A percentile compares a stretch with the other conserved stretches of the same genome.
These are phyloP conservation scores for Pinna nobilis DNA, from an alignment of 1,140 invertebrate genomes.

Conservation along the genomic window DNA sequence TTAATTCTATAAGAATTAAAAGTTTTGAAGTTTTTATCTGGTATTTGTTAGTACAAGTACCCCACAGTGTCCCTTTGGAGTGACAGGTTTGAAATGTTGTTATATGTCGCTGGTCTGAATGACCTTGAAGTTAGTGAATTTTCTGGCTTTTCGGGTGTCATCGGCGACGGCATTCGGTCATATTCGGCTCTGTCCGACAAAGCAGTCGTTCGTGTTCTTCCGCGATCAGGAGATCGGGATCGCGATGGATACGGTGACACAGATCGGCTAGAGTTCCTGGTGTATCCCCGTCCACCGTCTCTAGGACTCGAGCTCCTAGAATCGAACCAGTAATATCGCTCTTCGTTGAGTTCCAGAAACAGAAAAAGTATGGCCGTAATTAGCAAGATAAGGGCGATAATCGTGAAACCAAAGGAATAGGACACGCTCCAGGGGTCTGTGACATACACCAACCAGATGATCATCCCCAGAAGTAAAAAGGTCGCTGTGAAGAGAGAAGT, in stretches of 20 bases:
- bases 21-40: background rate
- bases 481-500: background rate
- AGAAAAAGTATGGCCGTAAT: conserved; percentile 1
- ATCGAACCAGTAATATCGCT: background rate
- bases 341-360: conserved; percentile 3
- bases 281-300: background rate
- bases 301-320: background rate
- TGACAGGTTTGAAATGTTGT: background rate
- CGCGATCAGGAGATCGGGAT: background rate
- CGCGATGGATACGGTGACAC: conserved; percentile 3
- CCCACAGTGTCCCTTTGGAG: conserved; percentile 7
- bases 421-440: conserved; percentile 1
- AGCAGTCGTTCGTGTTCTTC: background rate
- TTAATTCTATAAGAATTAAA: background rate
- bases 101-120: background rate
- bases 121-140: no score
- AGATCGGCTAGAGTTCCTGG: background rate
- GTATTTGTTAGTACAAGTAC: background rate
- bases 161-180: conserved; percentile 3
- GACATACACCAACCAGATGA: conserved; percentile 5
- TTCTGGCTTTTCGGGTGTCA: background rate
- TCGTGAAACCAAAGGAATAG: conserved; percentile 3
- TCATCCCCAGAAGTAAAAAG: conserved; percentile 5
- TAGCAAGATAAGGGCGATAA: conserved; percentile 1
- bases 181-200: background rate